phyloP scores from a whole-genome alignment of 2,797 vertebrate species.

The Chloroceryle inda region DNA sequence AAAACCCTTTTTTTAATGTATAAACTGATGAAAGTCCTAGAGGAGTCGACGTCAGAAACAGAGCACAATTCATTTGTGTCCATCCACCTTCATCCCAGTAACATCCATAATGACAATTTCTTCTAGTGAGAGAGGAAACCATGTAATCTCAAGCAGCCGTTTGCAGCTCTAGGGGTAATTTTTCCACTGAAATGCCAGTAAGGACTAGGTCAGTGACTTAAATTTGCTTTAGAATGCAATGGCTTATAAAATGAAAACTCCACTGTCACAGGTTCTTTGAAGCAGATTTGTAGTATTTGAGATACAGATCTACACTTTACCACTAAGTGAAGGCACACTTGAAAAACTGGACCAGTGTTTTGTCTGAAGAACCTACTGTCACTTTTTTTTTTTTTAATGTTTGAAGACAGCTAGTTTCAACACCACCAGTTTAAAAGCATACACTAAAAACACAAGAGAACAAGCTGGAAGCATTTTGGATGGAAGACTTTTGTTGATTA shows the following conservation, averaged over 20 bases:
- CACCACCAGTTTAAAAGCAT: neutral
- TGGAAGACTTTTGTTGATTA: conserved; percentile 27
- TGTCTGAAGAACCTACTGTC: neutral
- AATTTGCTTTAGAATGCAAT: neutral
- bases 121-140: neutral
- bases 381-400: neutral
- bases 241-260: neutral
- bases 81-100: neutral
- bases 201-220: neutral
- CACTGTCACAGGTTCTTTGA: neutral
- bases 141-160: neutral
- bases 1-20: too few relatives aligned
- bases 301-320: neutral
- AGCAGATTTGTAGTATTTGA: neutral
- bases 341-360: neutral
- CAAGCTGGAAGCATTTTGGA: conserved; percentile 18
- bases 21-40: neutral
- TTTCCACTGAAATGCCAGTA: neutral
- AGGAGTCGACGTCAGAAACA: neutral
- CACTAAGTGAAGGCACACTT: neutral
- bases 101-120: neutral
- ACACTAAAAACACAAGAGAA: neutral
- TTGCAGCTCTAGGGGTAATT: neutral
- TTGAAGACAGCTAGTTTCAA: neutral
- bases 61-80: neutral